A percentile compares a stretch with the other conserved stretches of the same genome.
phyloP scores from a whole-genome alignment of 2,888 invertebrate genomes.

The Cistogaster globosa region DNA sequence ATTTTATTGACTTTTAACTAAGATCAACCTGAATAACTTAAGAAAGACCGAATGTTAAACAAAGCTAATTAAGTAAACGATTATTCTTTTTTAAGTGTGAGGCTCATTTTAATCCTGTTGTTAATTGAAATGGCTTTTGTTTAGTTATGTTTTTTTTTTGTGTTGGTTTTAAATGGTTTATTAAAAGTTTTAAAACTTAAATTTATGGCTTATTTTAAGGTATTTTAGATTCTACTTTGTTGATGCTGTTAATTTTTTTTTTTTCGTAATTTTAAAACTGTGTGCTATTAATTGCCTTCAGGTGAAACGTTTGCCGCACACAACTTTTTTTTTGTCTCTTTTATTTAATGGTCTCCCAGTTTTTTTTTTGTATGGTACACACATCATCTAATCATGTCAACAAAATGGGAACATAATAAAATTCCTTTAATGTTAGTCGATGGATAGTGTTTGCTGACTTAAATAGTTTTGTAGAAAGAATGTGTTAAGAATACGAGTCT shows the following conservation, averaged over 20 bases:
- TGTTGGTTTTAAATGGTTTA: slow-evolving; percentile 12
- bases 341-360: not conserved
- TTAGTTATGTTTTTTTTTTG: no score
- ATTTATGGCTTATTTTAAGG: slow-evolving; percentile 72
- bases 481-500: slow-evolving; percentile 7
- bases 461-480: slow-evolving; percentile 41
- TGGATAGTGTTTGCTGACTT: slow-evolving; percentile 1
- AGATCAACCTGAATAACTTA: no score
- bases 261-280: slow-evolving; percentile 21
- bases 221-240: slow-evolving; percentile 53
- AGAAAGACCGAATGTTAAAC: no score
- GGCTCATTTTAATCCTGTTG: slow-evolving; percentile 32
- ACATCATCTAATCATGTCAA: slow-evolving; percentile 69
- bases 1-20: no score
- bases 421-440: slow-evolving; percentile 34
- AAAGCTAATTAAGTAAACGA: slow-evolving; percentile 52
- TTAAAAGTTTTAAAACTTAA: slow-evolving; percentile 50
- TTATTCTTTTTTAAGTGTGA: slow-evolving; percentile 43
- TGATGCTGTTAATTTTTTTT: slow-evolving; percentile 16
- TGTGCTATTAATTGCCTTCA: slow-evolving; percentile 68
- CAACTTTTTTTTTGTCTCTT: slow-evolving; percentile 41
- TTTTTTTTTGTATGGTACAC: slow-evolving; percentile 36
- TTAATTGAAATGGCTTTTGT: not conserved
- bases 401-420: slow-evolving; percentile 69
- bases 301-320: slow-evolving; percentile 68